Conservation (phyloP, 2,888 invertebrate species). For the Macrophya alboannulata region DNA sequence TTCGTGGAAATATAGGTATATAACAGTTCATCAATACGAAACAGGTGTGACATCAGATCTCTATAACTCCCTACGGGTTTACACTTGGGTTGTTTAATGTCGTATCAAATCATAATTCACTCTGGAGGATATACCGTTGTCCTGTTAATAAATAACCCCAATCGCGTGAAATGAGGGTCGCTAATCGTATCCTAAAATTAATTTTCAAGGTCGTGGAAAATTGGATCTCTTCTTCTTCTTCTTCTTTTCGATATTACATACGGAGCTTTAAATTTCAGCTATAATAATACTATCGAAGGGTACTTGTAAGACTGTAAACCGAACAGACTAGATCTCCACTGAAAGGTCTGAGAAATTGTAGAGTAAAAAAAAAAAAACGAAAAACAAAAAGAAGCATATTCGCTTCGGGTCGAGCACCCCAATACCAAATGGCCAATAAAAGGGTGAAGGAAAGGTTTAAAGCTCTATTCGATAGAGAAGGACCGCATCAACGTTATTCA, state of each 20-base stretch:
- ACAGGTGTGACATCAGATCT: constrained; percentile 33
- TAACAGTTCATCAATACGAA: not conserved
- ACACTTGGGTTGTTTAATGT: not conserved
- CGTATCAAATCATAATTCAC: not conserved
- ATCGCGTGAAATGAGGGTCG: not conserved
- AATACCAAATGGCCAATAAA: constrained; percentile 11
- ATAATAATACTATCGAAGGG: not conserved
- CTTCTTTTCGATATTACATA: not conserved
- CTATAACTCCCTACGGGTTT: not conserved
- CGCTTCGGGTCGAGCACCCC: constrained; percentile 17
- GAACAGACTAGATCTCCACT: not conserved
- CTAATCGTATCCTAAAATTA: not conserved
- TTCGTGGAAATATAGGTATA: not conserved
- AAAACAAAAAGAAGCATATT: not conserved
- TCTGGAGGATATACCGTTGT: not conserved
- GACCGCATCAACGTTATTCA: not conserved
- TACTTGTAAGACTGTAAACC: not conserved
- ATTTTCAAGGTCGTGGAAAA: not conserved
- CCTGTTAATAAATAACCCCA: not conserved
- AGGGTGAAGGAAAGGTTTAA: constrained; percentile 1
- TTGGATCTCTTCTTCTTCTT: not conserved
- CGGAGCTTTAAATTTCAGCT: not conserved
- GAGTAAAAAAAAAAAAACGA: not conserved
- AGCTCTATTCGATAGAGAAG: not conserved
- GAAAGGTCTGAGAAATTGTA: not conserved